These are phyloP conservation scores for Cynocephalus volans DNA, from an alignment of 2,113 vertebrate genomes.

Conservation along the genomic window DNA sequence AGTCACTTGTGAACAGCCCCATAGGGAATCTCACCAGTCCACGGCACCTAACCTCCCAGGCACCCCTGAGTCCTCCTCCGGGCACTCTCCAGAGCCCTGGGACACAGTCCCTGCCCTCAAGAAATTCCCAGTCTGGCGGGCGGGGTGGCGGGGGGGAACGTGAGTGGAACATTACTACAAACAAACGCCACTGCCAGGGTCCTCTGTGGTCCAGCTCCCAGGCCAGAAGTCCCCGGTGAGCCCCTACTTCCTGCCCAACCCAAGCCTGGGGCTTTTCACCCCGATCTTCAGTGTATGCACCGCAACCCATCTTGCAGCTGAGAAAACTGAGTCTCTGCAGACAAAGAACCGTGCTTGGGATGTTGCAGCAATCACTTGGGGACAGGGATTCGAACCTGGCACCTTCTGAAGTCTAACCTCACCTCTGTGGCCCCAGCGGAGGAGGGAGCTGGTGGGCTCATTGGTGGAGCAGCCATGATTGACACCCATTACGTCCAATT, in stretches of 20 bases:
- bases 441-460: not conserved
- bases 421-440: fast-evolving
- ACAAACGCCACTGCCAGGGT: not conserved
- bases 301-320: not conserved
- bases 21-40: not conserved
- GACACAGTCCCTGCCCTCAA: not conserved
- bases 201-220: fast-evolving
- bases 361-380: fast-evolving
- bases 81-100: not conserved
- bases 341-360: fast-evolving
- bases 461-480: fast-evolving
- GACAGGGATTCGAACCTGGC: not conserved
- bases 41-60: not conserved
- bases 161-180: too few relatives aligned
- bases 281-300: fast-evolving
- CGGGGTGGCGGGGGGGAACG: not conserved
- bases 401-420: too few relatives aligned
- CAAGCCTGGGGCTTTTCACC: not conserved
- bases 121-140: not conserved
- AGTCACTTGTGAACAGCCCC: not conserved
- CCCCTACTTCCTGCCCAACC: not conserved
- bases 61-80: not conserved
- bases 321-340: not conserved
- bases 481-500: not conserved
- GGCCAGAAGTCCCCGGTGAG: not conserved